phyloP scores from a whole-genome alignment of 2,113 vertebrate genomes.

The Microcebus tavaratra region DNA sequence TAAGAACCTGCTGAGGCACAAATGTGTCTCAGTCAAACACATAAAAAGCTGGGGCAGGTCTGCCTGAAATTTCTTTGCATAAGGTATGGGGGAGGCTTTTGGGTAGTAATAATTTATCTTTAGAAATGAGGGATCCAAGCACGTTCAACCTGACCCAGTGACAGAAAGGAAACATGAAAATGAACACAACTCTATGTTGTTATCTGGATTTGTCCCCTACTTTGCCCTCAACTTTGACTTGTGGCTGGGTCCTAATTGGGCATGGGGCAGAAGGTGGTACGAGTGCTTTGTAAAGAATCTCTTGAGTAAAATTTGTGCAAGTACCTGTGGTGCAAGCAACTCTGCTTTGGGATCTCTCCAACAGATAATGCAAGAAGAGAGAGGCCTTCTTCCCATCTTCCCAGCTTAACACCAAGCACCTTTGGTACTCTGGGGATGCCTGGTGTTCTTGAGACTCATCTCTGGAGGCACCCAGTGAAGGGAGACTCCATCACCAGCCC shows the following conservation, averaged over 20 bases:
- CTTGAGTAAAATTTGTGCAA: background rate
- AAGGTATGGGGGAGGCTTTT: background rate
- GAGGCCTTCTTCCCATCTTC: background rate
- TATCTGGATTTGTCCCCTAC: background rate
- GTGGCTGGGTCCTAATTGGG: background rate
- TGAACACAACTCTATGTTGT: background rate
- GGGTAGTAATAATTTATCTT: background rate
- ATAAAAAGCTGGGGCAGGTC: background rate
- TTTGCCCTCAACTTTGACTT: background rate
- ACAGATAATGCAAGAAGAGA: background rate
- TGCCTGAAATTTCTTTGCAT: background rate
- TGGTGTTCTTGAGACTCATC: background rate
- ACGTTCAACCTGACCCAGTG: background rate
- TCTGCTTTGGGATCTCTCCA: background rate
- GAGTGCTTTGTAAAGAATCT: background rate
- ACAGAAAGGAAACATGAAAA: background rate
- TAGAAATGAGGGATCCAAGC: background rate
- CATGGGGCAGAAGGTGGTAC: background rate
- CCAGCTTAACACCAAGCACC: background rate
- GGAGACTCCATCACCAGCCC: background rate
- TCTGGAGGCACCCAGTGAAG: background rate
- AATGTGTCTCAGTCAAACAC: background rate
- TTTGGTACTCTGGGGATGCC: background rate
- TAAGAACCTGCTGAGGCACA: background rate
- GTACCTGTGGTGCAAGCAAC: fast-evolving